Base-by-base conservation (phyloP, 1,140 invertebrate genomes). In the Uloborus diversus region DNA sequence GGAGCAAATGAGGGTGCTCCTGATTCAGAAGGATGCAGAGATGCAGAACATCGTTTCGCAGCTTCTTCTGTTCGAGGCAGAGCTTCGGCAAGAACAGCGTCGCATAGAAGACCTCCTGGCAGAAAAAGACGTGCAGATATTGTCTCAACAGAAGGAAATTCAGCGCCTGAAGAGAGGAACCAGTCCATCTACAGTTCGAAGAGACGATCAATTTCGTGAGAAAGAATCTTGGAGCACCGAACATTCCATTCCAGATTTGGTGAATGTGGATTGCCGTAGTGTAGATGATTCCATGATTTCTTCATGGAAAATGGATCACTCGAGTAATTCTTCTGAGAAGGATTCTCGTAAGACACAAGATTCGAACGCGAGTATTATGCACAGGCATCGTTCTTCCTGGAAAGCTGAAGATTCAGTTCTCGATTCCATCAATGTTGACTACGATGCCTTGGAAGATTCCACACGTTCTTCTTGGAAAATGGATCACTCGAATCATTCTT, bases 41-140 rank as follows among this genome's bases (percentile, higher is more conserved):
- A 81, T 81, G 79, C 69, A 75, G 23, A 51, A 32, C 5, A 81
- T 81, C 7, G 70, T 81, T 14, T 68, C 70, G 11, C 79, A 81
- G 25, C 42, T 81, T 17, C 51, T 81, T 4, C 47, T 69, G 1
- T 75, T 81, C 20, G 69, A 81, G 33, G 62, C 69, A 2, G 79
- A 81, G 13, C 51, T 81, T 13, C 56, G 70, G 4, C n/a, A 69
- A 25, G 79, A 81, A 27, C 79, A 81, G n/a, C 37, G 49, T 20
- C 20, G 79, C 7, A 81, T 81, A 20, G 70, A 81, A 35, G 51
- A 57, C 17, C 56, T 66, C n/a, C 35, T 81, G 17, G 17, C n/a
- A 9, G 79, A 81, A n/a, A 81, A 81, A 30, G 79, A 81, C 14
- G 30, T 27, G 5, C 66, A 56, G 3, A 70, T 80, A 25, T 14